Percentiles rank a stretch among this genome's conserved stretches.
phyloP scores from a whole-genome alignment of 2,888 invertebrate genomes.

The Protodeltote pygarga region DNA sequence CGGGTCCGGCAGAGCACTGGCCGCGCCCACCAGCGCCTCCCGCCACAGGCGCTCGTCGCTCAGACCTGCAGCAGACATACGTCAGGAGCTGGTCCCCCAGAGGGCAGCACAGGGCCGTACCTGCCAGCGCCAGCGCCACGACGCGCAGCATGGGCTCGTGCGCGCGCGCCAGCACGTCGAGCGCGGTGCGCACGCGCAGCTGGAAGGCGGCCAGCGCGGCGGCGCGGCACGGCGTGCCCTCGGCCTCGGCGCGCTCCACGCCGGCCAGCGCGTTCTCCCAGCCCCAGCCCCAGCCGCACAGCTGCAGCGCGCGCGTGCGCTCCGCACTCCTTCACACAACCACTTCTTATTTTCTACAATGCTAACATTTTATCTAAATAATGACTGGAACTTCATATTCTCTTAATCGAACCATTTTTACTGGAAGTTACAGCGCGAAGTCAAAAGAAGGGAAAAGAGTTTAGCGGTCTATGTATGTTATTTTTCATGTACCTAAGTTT shows the following conservation, averaged over 20 bases:
- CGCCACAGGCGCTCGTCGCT: slow-evolving; percentile 94
- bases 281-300: slow-evolving; percentile 97
- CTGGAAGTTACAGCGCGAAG: no score
- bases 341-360: no score
- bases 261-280: slow-evolving; percentile 87
- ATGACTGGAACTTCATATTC: no score
- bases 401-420: no score
- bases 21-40: slow-evolving; percentile 93
- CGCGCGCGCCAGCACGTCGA: slow-evolving; percentile 94
- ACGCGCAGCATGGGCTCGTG: slow-evolving; percentile 70
- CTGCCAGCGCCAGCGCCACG: slow-evolving; percentile 88
- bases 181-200: slow-evolving; percentile 93
- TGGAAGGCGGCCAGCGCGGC: slow-evolving; percentile 97
- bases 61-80: no score
- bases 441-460: no score
- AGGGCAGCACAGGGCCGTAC: no score
- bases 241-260: slow-evolving; percentile 89
- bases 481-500: no score
- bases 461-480: no score
- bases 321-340: slow-evolving; percentile 87
- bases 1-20: slow-evolving; percentile 93
- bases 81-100: no score
- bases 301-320: slow-evolving; percentile 92
- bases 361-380: no score
- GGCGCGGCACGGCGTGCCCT: slow-evolving; percentile 91